Percentiles rank a stretch among this genome's conserved stretches.
These are phyloP conservation scores for Procambarus virginalis DNA, from an alignment of 1,140 invertebrate genomes.

Conservation along the genomic window DNA sequence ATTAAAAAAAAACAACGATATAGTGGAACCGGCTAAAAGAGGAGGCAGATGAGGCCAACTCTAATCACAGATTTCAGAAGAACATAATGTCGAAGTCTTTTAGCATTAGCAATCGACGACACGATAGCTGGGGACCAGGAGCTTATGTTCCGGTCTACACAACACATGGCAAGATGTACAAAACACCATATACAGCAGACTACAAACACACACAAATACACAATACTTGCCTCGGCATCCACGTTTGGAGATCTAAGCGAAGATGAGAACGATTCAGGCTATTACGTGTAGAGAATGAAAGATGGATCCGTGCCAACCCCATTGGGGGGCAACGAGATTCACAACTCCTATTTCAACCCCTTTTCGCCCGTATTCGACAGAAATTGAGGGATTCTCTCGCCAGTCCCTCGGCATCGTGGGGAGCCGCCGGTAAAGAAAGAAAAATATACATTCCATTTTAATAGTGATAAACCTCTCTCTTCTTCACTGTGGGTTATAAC, in stretches of 20 bases:
- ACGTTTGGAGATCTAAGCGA: background rate
- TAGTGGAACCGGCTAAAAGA: no score
- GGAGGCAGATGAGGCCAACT: no score
- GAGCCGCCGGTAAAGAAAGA: background rate
- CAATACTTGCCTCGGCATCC: background rate
- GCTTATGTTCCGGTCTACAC: no score
- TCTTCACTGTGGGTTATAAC: background rate
- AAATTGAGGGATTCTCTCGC: background rate
- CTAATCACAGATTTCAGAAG: no score
- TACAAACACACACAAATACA: constrained; percentile 7
- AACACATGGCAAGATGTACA: background rate
- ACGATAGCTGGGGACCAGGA: no score
- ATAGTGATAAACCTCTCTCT: no score
- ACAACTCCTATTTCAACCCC: background rate
- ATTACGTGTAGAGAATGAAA: background rate
- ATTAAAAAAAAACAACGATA: no score
- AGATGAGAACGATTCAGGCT: background rate
- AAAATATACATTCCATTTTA: background rate
- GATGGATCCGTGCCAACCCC: background rate
- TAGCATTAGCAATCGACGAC: no score
- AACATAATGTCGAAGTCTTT: no score
- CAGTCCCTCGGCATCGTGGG: background rate
- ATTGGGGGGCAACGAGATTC: background rate
- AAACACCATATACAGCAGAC: background rate
- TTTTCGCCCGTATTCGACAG: background rate